Base-by-base conservation (phyloP, 2,797 vertebrate species). In the Furcifer pardalis region DNA sequence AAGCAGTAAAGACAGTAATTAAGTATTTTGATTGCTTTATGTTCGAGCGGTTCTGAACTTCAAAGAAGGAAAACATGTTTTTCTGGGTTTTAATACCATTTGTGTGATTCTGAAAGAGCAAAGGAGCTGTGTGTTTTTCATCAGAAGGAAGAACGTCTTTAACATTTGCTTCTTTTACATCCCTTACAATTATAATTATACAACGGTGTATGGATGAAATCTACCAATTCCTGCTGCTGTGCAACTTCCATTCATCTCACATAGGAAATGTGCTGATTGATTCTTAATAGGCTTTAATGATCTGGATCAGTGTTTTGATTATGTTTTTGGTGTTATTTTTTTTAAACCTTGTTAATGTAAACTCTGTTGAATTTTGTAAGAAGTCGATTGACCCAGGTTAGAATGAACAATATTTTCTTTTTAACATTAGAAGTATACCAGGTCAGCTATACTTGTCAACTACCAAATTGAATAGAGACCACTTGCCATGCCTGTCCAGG, bases 221-320 rank as follows among this genome's bases (percentile, higher is more conserved):
- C 73, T 21, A 71, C 65, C 84, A 63, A 3, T 77, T 56, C 62
- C 65, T 86, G 79, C 84, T 86, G 65, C 42, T 86, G 65, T 86
- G 56, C 79, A 82, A 77, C 74, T 42, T 86, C 79, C 56, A 35
- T 77, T 72, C 35, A 42, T 74, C 74, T 79, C 56, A 56, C 40
- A 63, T 62, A 42, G 40, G 42, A 21, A 52, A 66, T 46, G 7
- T 79, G 27, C 35, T 65, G n/a, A 7, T 73, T 79, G 27, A 49
- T 59, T 69, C 21, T 12, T 65, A 63, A 52, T 21, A 73, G 27
- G 32, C 44, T 23, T 60, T 44, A 10, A 9, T 27, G 42, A 17
- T 5, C 12, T 27, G 46, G n/a, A 66, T 27, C 17, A 60, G n/a
- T 81, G 44, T 30, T 42, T 32, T 63, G 46, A 71, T 56, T 21